These are phyloP conservation scores for Ormyrus nitidulus DNA, from an alignment of 2,888 invertebrate species.

Conservation along the genomic window DNA sequence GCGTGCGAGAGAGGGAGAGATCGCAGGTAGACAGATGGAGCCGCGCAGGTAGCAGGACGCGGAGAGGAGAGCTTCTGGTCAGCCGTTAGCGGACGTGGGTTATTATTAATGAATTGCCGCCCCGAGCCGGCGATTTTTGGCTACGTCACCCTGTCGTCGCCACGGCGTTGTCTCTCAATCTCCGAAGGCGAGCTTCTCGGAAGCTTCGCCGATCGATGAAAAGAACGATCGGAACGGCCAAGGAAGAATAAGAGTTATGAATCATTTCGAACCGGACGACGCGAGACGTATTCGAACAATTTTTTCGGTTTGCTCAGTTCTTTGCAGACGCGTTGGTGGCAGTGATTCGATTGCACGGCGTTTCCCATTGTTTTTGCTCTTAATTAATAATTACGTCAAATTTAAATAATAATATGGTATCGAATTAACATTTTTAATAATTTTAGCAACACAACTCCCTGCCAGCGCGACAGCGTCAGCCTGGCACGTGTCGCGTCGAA, in stretches of 20 bases:
- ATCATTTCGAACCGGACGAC: too few species aligned
- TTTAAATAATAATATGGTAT: too few species aligned
- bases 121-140: neutral
- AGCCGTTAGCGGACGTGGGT: conserved; percentile 59
- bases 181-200: conserved; percentile 24
- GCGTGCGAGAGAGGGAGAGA: conserved; percentile 15
- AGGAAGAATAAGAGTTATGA: neutral
- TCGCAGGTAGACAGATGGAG: conserved; percentile 48
- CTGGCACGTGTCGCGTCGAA: too few species aligned
- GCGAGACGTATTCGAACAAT: too few species aligned
- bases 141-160: conserved; percentile 32
- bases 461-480: too few species aligned
- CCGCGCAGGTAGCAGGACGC: conserved; percentile 49
- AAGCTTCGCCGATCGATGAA: conserved; percentile 32
- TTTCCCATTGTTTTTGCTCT: too few species aligned
- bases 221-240: neutral
- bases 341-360: too few species aligned
- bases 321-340: too few species aligned
- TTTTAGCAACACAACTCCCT: too few species aligned
- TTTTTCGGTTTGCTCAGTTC: too few species aligned
- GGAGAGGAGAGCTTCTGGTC: conserved; percentile 62
- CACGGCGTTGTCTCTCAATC: conserved; percentile 40
- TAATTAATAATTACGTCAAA: too few species aligned
- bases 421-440: too few species aligned
- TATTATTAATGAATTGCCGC: conserved; percentile 65